Conservation (phyloP, 2,797 vertebrate species). For the Hydrocynus forskahlii region DNA sequence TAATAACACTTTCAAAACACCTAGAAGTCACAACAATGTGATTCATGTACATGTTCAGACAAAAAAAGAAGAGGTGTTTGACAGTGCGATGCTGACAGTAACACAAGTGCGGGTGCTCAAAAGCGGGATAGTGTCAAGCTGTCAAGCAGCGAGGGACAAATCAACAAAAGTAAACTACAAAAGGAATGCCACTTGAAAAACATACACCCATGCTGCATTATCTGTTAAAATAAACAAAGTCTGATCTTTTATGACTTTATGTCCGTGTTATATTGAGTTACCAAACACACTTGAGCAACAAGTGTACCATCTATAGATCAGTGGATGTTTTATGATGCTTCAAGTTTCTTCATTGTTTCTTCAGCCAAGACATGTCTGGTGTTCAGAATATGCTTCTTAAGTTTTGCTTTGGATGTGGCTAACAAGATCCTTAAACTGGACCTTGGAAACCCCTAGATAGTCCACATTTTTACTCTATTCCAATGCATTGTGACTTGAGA, state of each 20-base stretch:
- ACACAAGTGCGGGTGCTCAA: conserved; percentile 15
- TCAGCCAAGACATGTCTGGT: not conserved
- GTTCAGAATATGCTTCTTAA: not conserved
- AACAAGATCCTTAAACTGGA: no score
- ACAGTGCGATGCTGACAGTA: conserved; percentile 3
- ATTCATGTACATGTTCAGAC: not conserved
- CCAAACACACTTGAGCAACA: conserved; percentile 18
- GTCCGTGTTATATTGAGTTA: conserved; percentile 35
- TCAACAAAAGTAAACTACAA: conserved; percentile 8
- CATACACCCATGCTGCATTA: not conserved
- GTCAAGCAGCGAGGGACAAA: not conserved
- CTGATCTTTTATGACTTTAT: conserved; percentile 21
- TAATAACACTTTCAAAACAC: conserved; percentile 22
- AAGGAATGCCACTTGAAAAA: not conserved
- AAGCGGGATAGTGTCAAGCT: not conserved
- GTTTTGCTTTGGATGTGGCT: no score
- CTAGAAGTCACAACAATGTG: conserved; percentile 17
- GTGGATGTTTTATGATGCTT: conserved; percentile 23
- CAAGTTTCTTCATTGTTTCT: not conserved
- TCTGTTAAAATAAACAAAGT: conserved; percentile 5
- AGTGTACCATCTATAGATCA: conserved; percentile 26
- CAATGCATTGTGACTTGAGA: no score
- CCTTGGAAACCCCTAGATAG: no score
- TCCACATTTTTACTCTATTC: no score
- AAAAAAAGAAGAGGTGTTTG: not conserved